phyloP scores from a whole-genome alignment of 2,888 invertebrate genomes.

The Diarsia mendica region DNA sequence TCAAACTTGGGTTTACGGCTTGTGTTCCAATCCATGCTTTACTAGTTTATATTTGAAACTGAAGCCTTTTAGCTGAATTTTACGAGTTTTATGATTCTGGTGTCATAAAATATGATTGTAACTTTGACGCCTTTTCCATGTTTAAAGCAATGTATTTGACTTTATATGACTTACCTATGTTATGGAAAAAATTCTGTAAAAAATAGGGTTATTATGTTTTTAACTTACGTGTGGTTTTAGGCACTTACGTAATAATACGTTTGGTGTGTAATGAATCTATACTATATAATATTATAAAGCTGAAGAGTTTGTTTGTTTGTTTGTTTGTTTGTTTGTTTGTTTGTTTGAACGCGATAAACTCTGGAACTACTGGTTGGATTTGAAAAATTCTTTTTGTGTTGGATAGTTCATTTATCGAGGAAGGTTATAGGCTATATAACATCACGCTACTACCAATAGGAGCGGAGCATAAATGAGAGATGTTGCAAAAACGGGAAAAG shows the following conservation, averaged over 20 bases:
- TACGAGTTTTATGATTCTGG: not conserved
- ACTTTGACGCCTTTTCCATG: not conserved
- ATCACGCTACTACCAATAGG: too few relatives aligned
- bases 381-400: too few relatives aligned
- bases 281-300: too few relatives aligned
- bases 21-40: slow-evolving; percentile 3
- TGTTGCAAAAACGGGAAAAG: too few relatives aligned
- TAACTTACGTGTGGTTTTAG: slow-evolving; percentile 14
- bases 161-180: not conserved
- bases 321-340: too few relatives aligned
- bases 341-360: too few relatives aligned
- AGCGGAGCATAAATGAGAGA: too few relatives aligned
- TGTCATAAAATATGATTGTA: not conserved
- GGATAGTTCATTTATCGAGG: too few relatives aligned
- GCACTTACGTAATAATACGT: slow-evolving; percentile 6
- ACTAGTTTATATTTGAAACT: slow-evolving; percentile 3
- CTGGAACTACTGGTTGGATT: too few relatives aligned
- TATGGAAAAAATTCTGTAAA: not conserved
- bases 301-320: too few relatives aligned
- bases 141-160: not conserved
- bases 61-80: not conserved
- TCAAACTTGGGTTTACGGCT: slow-evolving; percentile 1
- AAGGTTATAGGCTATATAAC: too few relatives aligned
- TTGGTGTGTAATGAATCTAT: slow-evolving; percentile 17
- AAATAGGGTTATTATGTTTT: slow-evolving; percentile 2